Evolutionary conservation across 2,888 invertebrate species (phyloP), one percentile per base, ranked within the genome.

Genomic region (Ectemnius lituratus): DNA sequence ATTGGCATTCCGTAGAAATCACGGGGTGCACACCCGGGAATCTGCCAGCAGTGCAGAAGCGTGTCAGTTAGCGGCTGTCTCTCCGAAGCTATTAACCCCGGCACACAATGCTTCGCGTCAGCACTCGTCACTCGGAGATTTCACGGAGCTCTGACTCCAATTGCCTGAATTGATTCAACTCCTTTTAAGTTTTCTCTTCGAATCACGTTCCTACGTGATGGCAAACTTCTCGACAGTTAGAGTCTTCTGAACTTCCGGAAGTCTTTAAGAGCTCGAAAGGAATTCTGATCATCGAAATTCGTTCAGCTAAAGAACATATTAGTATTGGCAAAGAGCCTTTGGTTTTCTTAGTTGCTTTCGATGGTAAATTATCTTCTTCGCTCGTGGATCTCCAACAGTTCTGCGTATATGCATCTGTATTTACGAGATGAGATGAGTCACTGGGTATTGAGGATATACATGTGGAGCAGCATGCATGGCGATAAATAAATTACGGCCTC

Each of bases 401-500:
- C 52, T 52, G n/a, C 52, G n/a, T 52, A 6, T 14, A 37, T 37
- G 37, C 37, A 37, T 37, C 8, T 37, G 37, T 37, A 37, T 37
- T 37, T 37, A 37, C 37, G 8, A 37, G 37, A 37, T 11, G 37
- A 37, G 37, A 37, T 37, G 37, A 37, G 37, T 37, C 37, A 37
- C 37, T 37, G 8, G 37, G 37, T 37, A 37, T 37, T 37, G 37
- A 8, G 37, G 37, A 37, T 37, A 37, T 37, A 37, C 37, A 37
- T 37, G 37, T 37, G 37, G 37, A 37, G 76, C 37, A 11, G 5
- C 37, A 8, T 37, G 37, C 37, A 1, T 78, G 76, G 73, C 62
- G 75, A 75, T 79, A 80, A 82, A 84, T 84, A 84, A 84, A 84
- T 84, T 77, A 81, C 70, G 61, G 70, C 47, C 68, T 66, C 73